Percentiles rank a stretch among this genome's conserved stretches.
phyloP scores from a whole-genome alignment of 2,888 invertebrate species.

The Heliconius cydno region DNA sequence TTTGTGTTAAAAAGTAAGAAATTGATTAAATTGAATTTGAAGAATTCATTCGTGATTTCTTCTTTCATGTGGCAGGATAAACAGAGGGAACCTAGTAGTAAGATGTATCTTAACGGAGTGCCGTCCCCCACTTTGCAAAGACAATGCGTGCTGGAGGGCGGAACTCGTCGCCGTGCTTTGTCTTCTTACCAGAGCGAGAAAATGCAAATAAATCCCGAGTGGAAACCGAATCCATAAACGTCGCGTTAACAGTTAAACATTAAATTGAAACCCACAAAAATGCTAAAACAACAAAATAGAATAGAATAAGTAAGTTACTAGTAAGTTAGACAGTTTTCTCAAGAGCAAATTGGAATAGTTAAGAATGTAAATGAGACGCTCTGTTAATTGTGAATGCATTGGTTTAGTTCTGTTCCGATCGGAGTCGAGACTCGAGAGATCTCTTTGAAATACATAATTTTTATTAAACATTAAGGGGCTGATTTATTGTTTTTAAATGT shows the following conservation, averaged over 20 bases:
- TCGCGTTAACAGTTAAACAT: too few relatives aligned
- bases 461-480: neutral
- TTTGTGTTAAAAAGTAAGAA: neutral
- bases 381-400: conserved; percentile 33
- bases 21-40: neutral
- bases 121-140: too few relatives aligned
- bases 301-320: neutral
- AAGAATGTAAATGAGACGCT: conserved; percentile 36
- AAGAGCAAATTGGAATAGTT: conserved; percentile 38
- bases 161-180: neutral
- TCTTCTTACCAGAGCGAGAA: neutral
- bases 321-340: conserved; percentile 25
- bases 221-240: neutral
- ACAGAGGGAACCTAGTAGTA: too few relatives aligned
- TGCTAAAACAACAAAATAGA: neutral
- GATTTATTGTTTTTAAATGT: neutral
- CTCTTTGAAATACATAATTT: neutral
- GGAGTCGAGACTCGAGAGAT: neutral
- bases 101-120: too few relatives aligned
- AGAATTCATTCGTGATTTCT: neutral
- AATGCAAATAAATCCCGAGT: neutral
- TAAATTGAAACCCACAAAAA: neutral
- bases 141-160: too few relatives aligned
- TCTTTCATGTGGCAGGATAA: neutral
- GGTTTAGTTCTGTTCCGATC: conserved; percentile 22